Percentiles rank a stretch among this genome's conserved stretches.
Evolutionary conservation across 2,113 vertebrate genomes (phyloP).

Genomic region (Microcebus tavaratra): DNA sequence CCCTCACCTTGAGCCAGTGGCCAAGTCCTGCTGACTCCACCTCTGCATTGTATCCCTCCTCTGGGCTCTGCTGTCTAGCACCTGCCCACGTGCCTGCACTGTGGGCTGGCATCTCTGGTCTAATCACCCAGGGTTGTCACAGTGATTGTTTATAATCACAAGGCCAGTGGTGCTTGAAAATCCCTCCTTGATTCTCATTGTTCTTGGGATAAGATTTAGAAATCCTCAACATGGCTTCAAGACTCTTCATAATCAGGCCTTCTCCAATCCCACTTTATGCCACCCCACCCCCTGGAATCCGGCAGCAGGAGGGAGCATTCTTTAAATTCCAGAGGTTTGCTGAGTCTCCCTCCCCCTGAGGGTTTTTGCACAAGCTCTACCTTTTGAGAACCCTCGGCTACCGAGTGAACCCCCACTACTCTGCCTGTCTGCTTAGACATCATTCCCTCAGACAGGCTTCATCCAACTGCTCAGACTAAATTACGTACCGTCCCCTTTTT

Average conservation of each 20-base stretch:
- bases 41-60: not conserved
- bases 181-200: not conserved
- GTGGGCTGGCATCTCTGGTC: not conserved
- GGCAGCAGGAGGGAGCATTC: not conserved
- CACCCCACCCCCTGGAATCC: not conserved
- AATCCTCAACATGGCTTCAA: not conserved
- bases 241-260: not conserved
- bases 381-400: not conserved
- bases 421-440: not conserved
- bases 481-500: rapidly evolving
- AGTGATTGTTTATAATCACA: not conserved
- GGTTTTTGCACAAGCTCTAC: not conserved
- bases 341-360: rapidly evolving
- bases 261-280: not conserved
- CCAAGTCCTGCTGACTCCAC: not conserved
- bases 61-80: not conserved
- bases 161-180: not conserved
- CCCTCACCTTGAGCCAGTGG: not conserved
- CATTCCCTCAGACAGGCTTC: not conserved
- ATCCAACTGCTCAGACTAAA: not conserved
- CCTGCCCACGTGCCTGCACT: rapidly evolving
- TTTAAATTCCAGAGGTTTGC: not conserved
- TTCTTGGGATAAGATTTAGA: not conserved
- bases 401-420: not conserved
- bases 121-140: not conserved